These are phyloP conservation scores for Aphodius sticticus DNA, from an alignment of 2,888 invertebrate species.

Conservation along the genomic window DNA sequence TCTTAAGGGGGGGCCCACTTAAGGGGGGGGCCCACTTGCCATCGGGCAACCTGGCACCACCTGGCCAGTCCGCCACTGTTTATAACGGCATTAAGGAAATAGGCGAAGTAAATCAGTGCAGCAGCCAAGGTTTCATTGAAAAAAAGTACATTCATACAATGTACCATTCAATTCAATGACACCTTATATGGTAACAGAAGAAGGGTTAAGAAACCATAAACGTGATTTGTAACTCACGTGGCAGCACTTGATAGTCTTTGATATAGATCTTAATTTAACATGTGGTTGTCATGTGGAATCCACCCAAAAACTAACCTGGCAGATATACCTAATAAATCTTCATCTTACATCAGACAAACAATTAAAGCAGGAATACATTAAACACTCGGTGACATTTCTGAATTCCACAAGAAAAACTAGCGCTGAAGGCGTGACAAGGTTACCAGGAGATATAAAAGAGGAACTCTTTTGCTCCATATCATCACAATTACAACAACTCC, in stretches of 20 bases:
- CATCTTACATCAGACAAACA: neutral
- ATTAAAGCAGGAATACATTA: neutral
- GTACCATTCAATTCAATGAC: conserved; percentile 8
- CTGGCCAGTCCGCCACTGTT: too few species aligned
- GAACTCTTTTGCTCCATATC: conserved; percentile 18
- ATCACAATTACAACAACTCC: conserved; percentile 39
- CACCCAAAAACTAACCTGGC: neutral
- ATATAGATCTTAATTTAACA: too few species aligned
- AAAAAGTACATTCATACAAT: conserved; percentile 19
- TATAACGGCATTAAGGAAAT: conserved; percentile 19
- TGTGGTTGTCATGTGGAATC: neutral
- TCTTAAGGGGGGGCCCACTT: too few species aligned
- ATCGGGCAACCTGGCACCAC: too few species aligned
- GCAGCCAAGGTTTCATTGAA: conserved; percentile 9
- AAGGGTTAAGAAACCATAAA: conserved; percentile 12
- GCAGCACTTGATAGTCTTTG: neutral
- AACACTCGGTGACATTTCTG: conserved; percentile 14
- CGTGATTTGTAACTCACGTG: conserved; percentile 10
- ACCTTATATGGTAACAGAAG: conserved; percentile 12
- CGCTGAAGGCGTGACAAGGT: conserved; percentile 22
- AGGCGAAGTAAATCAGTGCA: neutral
- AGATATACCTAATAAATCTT: neutral
- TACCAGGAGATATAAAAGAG: conserved; percentile 17
- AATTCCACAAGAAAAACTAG: conserved; percentile 12
- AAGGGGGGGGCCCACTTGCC: too few species aligned